Conservation (phyloP, 2,888 invertebrate species). For the Zonitis immaculata region DNA sequence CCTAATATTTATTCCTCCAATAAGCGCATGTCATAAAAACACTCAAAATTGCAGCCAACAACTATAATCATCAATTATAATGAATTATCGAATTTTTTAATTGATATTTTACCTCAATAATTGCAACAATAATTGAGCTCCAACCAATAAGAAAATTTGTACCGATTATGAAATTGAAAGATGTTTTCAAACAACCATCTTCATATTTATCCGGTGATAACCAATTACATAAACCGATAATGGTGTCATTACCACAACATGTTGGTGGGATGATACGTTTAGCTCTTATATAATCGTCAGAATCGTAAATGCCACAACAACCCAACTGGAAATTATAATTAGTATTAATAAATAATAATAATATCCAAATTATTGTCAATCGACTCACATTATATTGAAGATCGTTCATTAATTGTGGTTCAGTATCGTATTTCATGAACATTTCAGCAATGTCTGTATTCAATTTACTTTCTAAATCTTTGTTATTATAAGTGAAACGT, state of each 20-base stretch:
- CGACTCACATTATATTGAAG: slow-evolving; percentile 19
- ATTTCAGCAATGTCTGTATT: slow-evolving; percentile 9
- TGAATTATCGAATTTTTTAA: neutral
- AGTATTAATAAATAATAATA: too few relatives aligned
- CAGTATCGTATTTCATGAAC: slow-evolving; percentile 12
- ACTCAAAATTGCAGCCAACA: slow-evolving; percentile 7
- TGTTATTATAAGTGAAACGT: slow-evolving; percentile 4
- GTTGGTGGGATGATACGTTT: slow-evolving; percentile 9
- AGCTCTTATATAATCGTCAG: slow-evolving; percentile 8
- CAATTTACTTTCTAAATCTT: slow-evolving; percentile 10
- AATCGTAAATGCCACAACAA: slow-evolving; percentile 24
- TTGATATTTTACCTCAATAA: slow-evolving; percentile 19
- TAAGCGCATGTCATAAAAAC: neutral
- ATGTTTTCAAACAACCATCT: slow-evolving; percentile 13
- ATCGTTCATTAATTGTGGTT: slow-evolving; percentile 17
- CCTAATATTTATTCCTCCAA: neutral
- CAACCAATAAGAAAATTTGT: slow-evolving; percentile 23
- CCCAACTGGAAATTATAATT: slow-evolving; percentile 23
- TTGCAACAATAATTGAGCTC: slow-evolving; percentile 18
- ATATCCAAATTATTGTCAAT: too few relatives aligned
- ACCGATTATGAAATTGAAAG: slow-evolving; percentile 14
- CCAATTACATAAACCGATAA: neutral
- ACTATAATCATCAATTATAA: slow-evolving; percentile 10
- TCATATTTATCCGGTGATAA: slow-evolving; percentile 1
- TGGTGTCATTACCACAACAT: slow-evolving; percentile 7